Percentiles rank a stretch among this genome's conserved stretches.
Evolutionary conservation across 2,113 vertebrate species (phyloP).

Genomic region (Cebus imitator): DNA sequence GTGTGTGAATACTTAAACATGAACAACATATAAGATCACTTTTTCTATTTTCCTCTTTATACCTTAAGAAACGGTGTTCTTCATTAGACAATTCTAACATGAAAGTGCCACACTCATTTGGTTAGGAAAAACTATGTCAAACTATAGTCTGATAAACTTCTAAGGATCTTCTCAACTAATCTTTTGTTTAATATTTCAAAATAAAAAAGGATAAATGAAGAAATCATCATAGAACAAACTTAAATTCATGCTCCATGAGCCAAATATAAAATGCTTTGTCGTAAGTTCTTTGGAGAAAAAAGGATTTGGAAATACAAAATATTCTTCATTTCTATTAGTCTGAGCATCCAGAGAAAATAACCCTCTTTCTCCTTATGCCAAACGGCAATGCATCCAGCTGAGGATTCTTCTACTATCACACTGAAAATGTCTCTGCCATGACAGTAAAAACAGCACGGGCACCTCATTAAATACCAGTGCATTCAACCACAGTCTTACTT

Average conservation of each 20-base stretch:
- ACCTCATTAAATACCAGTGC: constrained; percentile 2
- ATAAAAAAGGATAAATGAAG: neutral
- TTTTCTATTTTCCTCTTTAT: neutral
- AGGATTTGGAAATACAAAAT: neutral
- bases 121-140: neutral
- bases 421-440: neutral
- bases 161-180: neutral
- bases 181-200: neutral
- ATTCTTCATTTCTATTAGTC: neutral
- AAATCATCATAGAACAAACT: neutral
- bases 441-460: constrained; percentile 24
- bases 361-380: neutral
- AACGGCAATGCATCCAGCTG: neutral
- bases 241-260: neutral
- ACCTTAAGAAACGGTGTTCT: neutral
- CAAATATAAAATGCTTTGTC: neutral
- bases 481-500: neutral
- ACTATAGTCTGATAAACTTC: neutral
- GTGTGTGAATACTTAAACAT: neutral
- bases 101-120: neutral
- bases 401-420: neutral
- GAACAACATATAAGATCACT: neutral
- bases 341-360: neutral
- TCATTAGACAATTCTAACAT: neutral
- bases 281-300: neutral